These are phyloP conservation scores for Urocynchramus pylzowi DNA, from an alignment of 2,113 vertebrate genomes.

Conservation along the genomic window DNA sequence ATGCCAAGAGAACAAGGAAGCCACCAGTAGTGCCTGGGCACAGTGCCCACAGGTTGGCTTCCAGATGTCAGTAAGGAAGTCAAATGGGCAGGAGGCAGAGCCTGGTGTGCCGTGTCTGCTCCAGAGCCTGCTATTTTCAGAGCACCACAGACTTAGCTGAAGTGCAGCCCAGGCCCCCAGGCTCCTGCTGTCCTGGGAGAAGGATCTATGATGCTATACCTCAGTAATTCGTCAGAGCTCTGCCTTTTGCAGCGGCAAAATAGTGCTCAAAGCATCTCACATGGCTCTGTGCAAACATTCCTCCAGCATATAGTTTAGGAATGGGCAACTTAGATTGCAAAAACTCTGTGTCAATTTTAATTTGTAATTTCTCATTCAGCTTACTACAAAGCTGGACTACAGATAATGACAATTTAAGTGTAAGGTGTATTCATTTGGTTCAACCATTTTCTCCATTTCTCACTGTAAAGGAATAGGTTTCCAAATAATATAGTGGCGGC, in stretches of 20 bases:
- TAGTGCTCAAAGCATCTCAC: neutral
- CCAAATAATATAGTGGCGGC: neutral
- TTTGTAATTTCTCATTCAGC: neutral
- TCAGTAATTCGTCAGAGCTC: neutral
- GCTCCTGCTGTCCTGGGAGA: neutral
- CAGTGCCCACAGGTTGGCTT: neutral
- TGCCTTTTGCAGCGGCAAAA: neutral
- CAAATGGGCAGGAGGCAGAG: neutral
- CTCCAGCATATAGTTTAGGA: neutral
- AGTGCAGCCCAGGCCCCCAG: neutral
- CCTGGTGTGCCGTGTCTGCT: accelerated
- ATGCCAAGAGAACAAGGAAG: neutral
- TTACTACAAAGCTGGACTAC: neutral
- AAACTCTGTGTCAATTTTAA: neutral
- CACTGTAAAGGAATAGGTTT: neutral
- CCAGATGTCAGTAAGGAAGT: neutral
- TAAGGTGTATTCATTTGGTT: neutral
- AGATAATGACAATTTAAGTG: neutral
- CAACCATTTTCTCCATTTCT: neutral
- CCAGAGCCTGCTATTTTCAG: neutral
- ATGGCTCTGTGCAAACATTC: neutral
- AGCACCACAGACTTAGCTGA: neutral
- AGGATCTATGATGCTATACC: neutral
- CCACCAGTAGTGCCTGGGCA: neutral
- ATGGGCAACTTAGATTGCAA: neutral